Base-by-base conservation (phyloP, 2,888 invertebrate genomes). In the Drosophila flavopinicola region DNA sequence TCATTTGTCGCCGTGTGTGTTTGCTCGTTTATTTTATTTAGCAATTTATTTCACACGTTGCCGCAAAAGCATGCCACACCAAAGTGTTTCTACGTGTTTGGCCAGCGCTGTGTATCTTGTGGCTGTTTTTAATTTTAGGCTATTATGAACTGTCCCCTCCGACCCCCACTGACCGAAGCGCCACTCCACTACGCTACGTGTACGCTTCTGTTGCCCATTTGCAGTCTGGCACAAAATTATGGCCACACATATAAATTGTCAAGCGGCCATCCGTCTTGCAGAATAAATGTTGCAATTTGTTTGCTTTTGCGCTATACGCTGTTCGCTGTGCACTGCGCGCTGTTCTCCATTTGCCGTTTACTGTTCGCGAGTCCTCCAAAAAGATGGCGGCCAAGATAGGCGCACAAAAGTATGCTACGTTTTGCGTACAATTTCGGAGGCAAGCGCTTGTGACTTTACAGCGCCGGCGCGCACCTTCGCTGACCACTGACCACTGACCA, bases 251-350 rank as follows among this genome's bases (percentile, higher is more conserved):
- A 85, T 88, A 89, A 88, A 89, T 89, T 89, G 88, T 90, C 88
- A 85, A 87, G 89, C 78, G 82, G 51, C 82, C 87, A 89, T 90
- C 89, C 89, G 88, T 89, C 90, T 90, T 90, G 79, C 80, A 85
- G 75, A 90, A 90, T 90, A 88, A 89, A 89, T 89, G 88, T 90
- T 90, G 89, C 88, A 90, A 90, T 90, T 89, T 90, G 89, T 83
- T 88, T 86, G 85, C 78, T 68, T 88, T 77, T 69, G 78, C 70
- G 66, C 64, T n/a, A n/a, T n/a, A n/a, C n/a, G n/a, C n/a, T n/a
- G n/a, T n/a, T n/a, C n/a, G n/a, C n/a, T n/a, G n/a, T n/a, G n/a
- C n/a, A n/a, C n/a, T n/a, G n/a, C n/a, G n/a, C n/a, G n/a, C n/a
- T n/a, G n/a, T n/a, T n/a, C n/a, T n/a, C n/a, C n/a, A n/a, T n/a